Base-by-base conservation (phyloP, 2,113 vertebrate genomes). In the Solenodon paradoxus region DNA sequence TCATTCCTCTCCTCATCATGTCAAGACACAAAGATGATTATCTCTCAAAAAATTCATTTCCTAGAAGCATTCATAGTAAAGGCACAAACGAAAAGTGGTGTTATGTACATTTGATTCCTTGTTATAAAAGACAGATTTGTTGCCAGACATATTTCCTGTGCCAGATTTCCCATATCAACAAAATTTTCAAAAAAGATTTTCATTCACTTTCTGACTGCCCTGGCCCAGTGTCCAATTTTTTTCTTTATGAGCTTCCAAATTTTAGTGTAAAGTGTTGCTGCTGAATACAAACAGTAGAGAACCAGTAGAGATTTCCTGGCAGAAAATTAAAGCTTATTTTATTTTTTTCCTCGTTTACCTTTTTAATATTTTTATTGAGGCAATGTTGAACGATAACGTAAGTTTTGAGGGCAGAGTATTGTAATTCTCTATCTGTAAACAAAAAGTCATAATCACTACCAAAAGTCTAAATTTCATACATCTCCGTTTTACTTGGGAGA, bases 101-200 rank as follows among this genome's bases (percentile, higher is more conserved):
- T 78, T 17, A 40, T 0, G 1, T 82, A 66, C 7, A 66, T 55
- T 83, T 86, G 26, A 96, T 81, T 96, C 45, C 66, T 78, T 81
- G 10, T 79, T 79, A 59, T 35, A 89, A 93, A 86, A 71, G 74
- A 45, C 35, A 45, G 1, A 2, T 88, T 82, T 96, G 9, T 63
- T 80, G 26, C 82, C 68, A 96, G 68, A 66, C 66, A 49, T 74
- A 57, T 71, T 94, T 95, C 10, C 59, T 96, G 35, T 49, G 63
- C 86, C 86, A 96, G 51, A 82, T 89, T 94, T 94, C 91, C 69
- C 38, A 64, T 74, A 93, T 10, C 28, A 89, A 66, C 51, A 89
- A 68, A 32, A 64, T 81, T 97, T 86, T 66, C 22, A 84, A 77
- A 93, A n/a, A 90, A 63, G 38, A 42, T 77, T 49, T 95, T 88